Base-by-base conservation (phyloP, 2,888 invertebrate genomes). In the Coecobrya sp. region DNA sequence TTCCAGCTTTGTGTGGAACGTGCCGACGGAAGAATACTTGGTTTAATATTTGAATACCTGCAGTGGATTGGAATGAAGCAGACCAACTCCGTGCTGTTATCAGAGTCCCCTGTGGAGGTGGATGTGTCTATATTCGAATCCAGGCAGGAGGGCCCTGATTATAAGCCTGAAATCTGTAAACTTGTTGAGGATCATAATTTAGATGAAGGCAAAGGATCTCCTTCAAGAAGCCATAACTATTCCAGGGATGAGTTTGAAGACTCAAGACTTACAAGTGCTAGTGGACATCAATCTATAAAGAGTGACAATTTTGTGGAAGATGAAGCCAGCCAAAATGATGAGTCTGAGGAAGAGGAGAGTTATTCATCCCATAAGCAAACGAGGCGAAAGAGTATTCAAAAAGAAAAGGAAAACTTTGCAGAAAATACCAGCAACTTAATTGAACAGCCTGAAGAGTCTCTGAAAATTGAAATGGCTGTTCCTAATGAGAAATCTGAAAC, bases 61-160 rank as follows among this genome's bases (percentile, higher is more conserved):
- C 93, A 93, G n/a, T 94, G 94, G 94, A 85, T 93, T 22, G 94
- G 94, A 16, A 93, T 94, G 94, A 94, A 93, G 45, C 92, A 94
- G 73, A 93, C 94, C 1, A 93, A 92, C 59, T 91, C 91, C 3
- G 70, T 93, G 1, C 93, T 94, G 10, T 70, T 94, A 0, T 92
- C 93, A 42, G 94, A 94, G 68, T 92, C 94, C 0, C 94, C 94
- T 0, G 93, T 94, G 11, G 89, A 90, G 55, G 73, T 94, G 13
- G 92, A 93, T 42, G 59, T 89, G 11, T 76, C 89, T 0, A 45
- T 79, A 0, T 86, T 19, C 42, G 86, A 91, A 36, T 82, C 92
- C 0, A 89, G 87, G 16, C 62, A 22, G 8, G 42, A 73, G 0
- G 89, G 81, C 42, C 36, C 73, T 27, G 52, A 89, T 22, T 92